A percentile compares a stretch with the other conserved stretches of the same genome.
Evolutionary conservation across 2,888 invertebrate species (phyloP).

Genomic region (Synergus umbraculus): DNA sequence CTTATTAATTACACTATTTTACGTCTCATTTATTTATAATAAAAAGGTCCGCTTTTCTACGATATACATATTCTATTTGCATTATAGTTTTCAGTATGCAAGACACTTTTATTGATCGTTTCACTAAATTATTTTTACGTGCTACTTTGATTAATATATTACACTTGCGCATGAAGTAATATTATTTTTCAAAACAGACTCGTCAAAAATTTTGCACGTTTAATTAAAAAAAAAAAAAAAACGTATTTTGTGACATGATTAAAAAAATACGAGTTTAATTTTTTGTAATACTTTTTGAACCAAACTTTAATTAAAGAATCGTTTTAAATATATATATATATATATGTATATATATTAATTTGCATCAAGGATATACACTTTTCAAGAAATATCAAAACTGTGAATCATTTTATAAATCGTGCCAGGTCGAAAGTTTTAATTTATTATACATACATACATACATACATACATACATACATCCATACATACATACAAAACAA

Average conservation of each 20-base stretch:
- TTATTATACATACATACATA: constrained; percentile 14
- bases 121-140: constrained; percentile 5
- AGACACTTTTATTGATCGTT: constrained; percentile 23
- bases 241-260: background rate
- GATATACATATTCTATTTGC: constrained; percentile 14
- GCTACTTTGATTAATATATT: constrained; percentile 34
- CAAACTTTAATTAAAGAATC: too few relatives aligned
- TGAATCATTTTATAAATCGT: background rate
- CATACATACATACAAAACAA: background rate
- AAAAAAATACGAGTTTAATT: background rate
- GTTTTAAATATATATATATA: too few relatives aligned
- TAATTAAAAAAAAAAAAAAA: background rate
- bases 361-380: background rate
- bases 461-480: too few relatives aligned
- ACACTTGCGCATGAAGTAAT: constrained; percentile 31
- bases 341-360: background rate
- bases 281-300: background rate
- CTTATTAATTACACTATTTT: background rate
- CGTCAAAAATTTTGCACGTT: background rate
- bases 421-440: constrained; percentile 1
- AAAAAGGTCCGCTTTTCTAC: constrained; percentile 6
- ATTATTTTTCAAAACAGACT: background rate
- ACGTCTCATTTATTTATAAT: constrained; percentile 8
- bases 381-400: background rate
- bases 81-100: constrained; percentile 4